A percentile compares a stretch with the other conserved stretches of the same genome.
Conservation (phyloP, 1,140 invertebrate species). For the Drosophila sp. region DNA sequence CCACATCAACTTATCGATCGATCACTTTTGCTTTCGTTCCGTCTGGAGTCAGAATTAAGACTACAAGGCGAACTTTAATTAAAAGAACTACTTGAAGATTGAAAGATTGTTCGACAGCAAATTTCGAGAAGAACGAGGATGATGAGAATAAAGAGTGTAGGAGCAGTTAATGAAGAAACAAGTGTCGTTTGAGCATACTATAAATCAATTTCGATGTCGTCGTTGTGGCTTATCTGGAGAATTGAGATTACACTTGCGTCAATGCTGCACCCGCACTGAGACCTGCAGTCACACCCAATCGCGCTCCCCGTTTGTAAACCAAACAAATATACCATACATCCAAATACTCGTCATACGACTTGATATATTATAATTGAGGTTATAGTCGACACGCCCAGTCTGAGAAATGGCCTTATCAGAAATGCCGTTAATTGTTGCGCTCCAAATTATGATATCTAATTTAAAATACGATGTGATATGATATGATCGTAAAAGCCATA, state of each 20-base stretch:
- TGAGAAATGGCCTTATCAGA: not conserved
- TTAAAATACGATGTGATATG: not conserved
- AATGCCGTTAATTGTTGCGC: slow-evolving; percentile 8
- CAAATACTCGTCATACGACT: not conserved
- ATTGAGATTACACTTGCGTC: slow-evolving; percentile 41
- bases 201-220: slow-evolving; percentile 61
- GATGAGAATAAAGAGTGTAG: not conserved
- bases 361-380: slow-evolving; percentile 18
- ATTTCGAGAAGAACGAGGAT: slow-evolving; percentile 27
- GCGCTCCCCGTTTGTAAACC: slow-evolving; percentile 1
- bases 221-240: slow-evolving; percentile 32
- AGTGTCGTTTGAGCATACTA: slow-evolving; percentile 1
- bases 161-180: slow-evolving; percentile 16
- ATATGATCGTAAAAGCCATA: not conserved
- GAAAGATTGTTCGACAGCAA: slow-evolving; percentile 40
- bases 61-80: slow-evolving; percentile 5
- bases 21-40: slow-evolving; percentile 35
- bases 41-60: not conserved
- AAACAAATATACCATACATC: slow-evolving; percentile 5
- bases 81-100: slow-evolving; percentile 9
- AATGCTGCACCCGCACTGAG: slow-evolving; percentile 40
- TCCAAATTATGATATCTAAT: slow-evolving; percentile 11
- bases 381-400: slow-evolving; percentile 22
- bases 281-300: not conserved
- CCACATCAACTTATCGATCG: slow-evolving; percentile 15